Evolutionary conservation across 1,140 invertebrate genomes (phyloP).

Genomic region (Drosophila baimaii): DNA sequence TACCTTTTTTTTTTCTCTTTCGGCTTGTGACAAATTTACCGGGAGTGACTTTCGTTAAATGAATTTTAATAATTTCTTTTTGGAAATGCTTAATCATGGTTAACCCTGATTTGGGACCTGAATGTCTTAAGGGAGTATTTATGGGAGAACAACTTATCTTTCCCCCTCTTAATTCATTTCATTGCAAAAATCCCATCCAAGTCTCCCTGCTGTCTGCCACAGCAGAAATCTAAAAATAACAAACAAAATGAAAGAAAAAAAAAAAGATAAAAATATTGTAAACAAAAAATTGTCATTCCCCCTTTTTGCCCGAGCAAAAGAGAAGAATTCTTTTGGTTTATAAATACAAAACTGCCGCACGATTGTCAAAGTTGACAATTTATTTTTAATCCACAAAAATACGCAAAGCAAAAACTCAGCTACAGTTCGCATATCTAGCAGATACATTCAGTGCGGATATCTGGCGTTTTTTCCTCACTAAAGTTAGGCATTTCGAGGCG

Average conservation of each 20-base stretch:
- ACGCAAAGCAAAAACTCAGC: slow-evolving; percentile 11
- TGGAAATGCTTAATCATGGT: slow-evolving; percentile 34
- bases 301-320: slow-evolving; percentile 9
- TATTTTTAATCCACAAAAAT: slow-evolving; percentile 77
- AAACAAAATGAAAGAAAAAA: slow-evolving; percentile 27
- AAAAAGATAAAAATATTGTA: slow-evolving; percentile 38
- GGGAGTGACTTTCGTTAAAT: slow-evolving; percentile 43
- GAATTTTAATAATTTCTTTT: slow-evolving; percentile 22
- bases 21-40: slow-evolving; percentile 47
- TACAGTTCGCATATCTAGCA: slow-evolving; percentile 37
- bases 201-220: slow-evolving; percentile 72
- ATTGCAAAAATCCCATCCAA: slow-evolving; percentile 36
- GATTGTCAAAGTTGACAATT: slow-evolving; percentile 80
- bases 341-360: slow-evolving; percentile 66
- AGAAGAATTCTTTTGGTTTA: slow-evolving; percentile 59
- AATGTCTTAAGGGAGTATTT: not conserved
- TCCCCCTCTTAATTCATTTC: not conserved
- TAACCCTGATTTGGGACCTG: not conserved
- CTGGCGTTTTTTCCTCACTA: slow-evolving; percentile 19
- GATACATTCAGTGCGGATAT: slow-evolving; percentile 30
- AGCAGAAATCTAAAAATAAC: slow-evolving; percentile 61
- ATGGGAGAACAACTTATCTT: not conserved
- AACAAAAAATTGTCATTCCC: slow-evolving; percentile 51
- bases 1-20: slow-evolving; percentile 16
- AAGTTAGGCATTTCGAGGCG: not conserved